Percentiles rank a stretch among this genome's conserved stretches.
Evolutionary conservation across 2,797 vertebrate genomes (phyloP).

Genomic region (Trachurus trachurus): DNA sequence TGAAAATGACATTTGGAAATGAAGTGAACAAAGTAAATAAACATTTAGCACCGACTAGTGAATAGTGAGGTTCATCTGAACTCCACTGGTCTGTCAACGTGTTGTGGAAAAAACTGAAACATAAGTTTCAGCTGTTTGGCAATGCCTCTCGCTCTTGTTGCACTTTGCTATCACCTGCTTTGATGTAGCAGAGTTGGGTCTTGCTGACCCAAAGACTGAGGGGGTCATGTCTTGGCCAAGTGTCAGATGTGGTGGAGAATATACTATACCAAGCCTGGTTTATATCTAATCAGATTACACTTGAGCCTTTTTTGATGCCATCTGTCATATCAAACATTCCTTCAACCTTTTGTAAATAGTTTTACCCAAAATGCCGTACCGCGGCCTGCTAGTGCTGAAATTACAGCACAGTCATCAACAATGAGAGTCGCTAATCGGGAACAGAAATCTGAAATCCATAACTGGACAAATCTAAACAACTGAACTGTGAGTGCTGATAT

Average conservation of each 20-base stretch:
- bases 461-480: conserved; percentile 40
- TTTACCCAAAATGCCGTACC: conserved; percentile 1
- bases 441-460: conserved; percentile 43
- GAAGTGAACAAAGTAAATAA: conserved; percentile 48
- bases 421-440: conserved; percentile 33
- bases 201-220: neutral
- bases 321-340: conserved; percentile 8
- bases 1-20: conserved; percentile 47
- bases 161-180: conserved; percentile 56
- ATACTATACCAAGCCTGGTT: neutral
- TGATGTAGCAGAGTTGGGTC: conserved; percentile 2
- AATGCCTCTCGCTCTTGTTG: conserved; percentile 19
- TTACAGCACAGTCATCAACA: conserved; percentile 6
- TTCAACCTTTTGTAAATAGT: neutral
- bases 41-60: conserved; percentile 40
- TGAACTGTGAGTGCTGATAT: conserved; percentile 46
- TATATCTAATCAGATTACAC: conserved; percentile 28
- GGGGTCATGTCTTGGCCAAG: neutral
- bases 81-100: conserved; percentile 31
- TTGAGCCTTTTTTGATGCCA: neutral
- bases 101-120: conserved; percentile 37
- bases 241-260: conserved; percentile 5
- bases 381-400: neutral
- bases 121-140: conserved; percentile 75
- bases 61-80: conserved; percentile 48